A percentile compares a stretch with the other conserved stretches of the same genome.
Conservation (phyloP, 2,113 vertebrate species). For the Upupa epops region DNA sequence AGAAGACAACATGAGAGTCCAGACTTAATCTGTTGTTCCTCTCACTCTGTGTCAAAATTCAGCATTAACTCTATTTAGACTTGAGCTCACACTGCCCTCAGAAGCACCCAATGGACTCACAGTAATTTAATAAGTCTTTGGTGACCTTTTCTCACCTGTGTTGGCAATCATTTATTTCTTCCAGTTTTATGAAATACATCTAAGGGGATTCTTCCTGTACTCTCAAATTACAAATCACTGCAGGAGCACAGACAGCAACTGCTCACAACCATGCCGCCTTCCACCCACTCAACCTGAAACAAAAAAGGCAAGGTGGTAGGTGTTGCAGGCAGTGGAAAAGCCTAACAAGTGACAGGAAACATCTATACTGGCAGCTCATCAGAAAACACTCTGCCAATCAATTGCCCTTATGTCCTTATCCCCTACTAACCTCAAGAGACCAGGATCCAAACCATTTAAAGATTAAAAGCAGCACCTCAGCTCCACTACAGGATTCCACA, state of each 20-base stretch:
- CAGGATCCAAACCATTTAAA: not conserved
- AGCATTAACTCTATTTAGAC: not conserved
- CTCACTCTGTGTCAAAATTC: not conserved
- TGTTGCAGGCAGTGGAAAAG: not conserved
- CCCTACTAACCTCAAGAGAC: not conserved
- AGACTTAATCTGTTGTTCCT: not conserved
- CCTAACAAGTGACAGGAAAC: not conserved
- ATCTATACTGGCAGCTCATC: accelerated
- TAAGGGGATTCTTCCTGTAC: not conserved
- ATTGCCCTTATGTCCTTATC: not conserved
- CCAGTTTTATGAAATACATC: constrained; percentile 22
- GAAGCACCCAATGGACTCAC: not conserved
- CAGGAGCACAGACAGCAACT: constrained; percentile 29
- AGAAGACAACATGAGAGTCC: not conserved
- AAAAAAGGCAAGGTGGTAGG: constrained; percentile 11
- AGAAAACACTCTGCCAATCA: not conserved
- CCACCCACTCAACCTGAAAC: constrained; percentile 1
- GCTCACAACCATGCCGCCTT: not conserved
- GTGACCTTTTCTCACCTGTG: constrained; percentile 24
- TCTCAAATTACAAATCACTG: constrained; percentile 22
- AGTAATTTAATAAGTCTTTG: constrained; percentile 14
- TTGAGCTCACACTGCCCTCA: not conserved
- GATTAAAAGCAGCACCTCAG: not conserved
- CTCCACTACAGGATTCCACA: not conserved
- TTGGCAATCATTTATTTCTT: constrained; percentile 16